Evolutionary conservation across 2,797 vertebrate species (phyloP), one percentile per base, ranked within the genome.

Genomic region (Galago senegalensis): DNA sequence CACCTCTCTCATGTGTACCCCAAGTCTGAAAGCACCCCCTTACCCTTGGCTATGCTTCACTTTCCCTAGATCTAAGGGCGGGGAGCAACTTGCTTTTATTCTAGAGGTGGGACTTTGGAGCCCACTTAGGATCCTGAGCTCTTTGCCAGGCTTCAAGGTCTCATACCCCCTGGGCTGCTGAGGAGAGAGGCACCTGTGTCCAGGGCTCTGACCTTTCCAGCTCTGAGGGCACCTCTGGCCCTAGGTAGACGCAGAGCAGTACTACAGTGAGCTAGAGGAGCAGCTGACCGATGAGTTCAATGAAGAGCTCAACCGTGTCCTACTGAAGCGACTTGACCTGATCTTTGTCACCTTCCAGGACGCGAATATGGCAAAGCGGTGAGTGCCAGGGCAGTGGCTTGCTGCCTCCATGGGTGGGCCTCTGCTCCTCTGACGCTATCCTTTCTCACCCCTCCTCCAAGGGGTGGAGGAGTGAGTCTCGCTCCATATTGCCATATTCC

Each of bases 221-320:
- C 91, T 37, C 91, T 92, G 95, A 97, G 72, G 94, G 77, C 79
- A 3, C 43, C 3, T 97, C 85, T 85, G 31, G 8, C 96, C 14
- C 2, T 98, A 99, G 99, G 99, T 99, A 96, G 99, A 99, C 34
- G 99, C 99, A 0, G 99, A 99, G 96, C 99, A 99, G 97, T 99
- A 99, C 96, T 99, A 99, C 1, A 99, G 99, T 25, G 99, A 99
- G 97, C 95, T 99, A 93, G 99, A 99, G 95, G 99, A 99, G 98
- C 99, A 99, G 97, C 98, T 99, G 75, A 99, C 99, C 0, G 99
- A 99, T 3, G 99, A 99, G 97, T 99, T 99, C 97, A 99, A 99
- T 0, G 99, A 99, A 0, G 99, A 99, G 98, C 99, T 99, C 98
- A 99, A 99, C 97, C 99, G 99, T 7, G 99, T 99, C 95, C 97